Conservation (phyloP, 2,113 vertebrate species). For the Edolisoma coerulescens region DNA sequence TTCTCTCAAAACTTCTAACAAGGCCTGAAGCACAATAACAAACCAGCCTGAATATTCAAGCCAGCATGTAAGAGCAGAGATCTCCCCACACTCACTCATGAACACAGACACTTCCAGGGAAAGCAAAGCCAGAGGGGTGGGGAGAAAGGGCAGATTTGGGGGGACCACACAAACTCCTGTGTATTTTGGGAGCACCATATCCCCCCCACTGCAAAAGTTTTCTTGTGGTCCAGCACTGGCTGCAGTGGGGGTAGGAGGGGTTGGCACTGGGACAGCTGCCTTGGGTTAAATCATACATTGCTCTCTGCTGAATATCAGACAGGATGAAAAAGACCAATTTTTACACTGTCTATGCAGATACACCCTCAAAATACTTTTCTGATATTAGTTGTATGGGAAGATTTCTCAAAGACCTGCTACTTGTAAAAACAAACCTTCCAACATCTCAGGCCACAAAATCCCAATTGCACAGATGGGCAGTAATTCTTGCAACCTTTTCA, state of each 20-base stretch:
- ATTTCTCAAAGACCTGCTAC: neutral
- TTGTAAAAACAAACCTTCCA: neutral
- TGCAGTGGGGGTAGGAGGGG: neutral
- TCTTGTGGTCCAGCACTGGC: neutral
- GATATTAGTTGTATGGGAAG: neutral
- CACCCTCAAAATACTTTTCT: neutral
- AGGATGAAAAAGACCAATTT: neutral
- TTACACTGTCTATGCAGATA: neutral
- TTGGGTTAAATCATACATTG: neutral
- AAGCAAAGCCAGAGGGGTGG: neutral
- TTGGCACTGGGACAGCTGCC: neutral
- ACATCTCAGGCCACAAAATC: neutral
- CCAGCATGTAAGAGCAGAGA: fast-evolving
- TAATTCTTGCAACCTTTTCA: neutral
- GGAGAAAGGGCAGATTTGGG: neutral
- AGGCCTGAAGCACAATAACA: neutral
- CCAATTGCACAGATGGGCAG: neutral
- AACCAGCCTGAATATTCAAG: neutral
- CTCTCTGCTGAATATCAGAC: neutral
- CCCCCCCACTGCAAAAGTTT: too few relatives aligned
- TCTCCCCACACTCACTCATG: neutral
- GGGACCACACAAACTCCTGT: too few relatives aligned
- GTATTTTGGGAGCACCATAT: neutral
- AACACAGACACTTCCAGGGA: neutral
- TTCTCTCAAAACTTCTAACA: neutral